phyloP scores from a whole-genome alignment of 2,797 vertebrate species.

The Sebastolobus alascanus region DNA sequence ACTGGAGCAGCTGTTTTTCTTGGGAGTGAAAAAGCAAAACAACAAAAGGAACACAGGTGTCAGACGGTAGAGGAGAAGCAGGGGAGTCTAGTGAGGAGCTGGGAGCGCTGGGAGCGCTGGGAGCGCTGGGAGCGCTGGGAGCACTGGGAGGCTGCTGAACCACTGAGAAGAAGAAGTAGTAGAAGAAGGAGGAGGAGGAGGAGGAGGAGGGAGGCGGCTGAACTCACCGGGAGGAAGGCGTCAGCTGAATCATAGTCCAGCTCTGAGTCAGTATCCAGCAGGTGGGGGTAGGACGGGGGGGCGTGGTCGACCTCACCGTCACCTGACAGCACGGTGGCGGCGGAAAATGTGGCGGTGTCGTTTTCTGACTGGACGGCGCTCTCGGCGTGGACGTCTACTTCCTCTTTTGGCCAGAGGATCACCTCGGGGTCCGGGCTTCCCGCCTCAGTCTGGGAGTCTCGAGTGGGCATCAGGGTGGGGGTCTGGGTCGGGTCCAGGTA shows the following conservation, averaged over 20 bases:
- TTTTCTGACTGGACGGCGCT: constrained; percentile 81
- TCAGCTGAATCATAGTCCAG: constrained; percentile 91
- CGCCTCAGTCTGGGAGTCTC: constrained; percentile 30
- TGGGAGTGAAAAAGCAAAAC: constrained; percentile 20
- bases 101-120: constrained; percentile 23
- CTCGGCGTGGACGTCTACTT: constrained; percentile 47
- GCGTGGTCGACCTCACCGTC: constrained; percentile 91
- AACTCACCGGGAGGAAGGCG: constrained; percentile 91
- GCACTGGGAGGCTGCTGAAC: constrained; percentile 16
- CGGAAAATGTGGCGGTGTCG: constrained; percentile 89
- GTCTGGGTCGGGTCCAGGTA: constrained; percentile 49
- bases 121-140: constrained; percentile 26
- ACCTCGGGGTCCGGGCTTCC: constrained; percentile 70
- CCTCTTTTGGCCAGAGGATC: constrained; percentile 80
- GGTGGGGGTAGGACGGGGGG: constrained; percentile 86
- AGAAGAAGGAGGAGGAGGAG: background rate
- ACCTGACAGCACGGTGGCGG: constrained; percentile 92
- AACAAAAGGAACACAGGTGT: constrained; percentile 31
- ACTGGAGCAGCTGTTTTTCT: constrained; percentile 32
- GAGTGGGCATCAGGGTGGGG: constrained; percentile 56
- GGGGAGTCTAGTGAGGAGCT: constrained; percentile 3
- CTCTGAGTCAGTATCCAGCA: constrained; percentile 88
- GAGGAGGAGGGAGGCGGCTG: constrained; percentile 21
- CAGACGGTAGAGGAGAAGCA: constrained; percentile 10
- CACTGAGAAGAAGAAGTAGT: constrained; percentile 20